These are phyloP conservation scores for Smittia sp. DNA, from an alignment of 2,888 invertebrate genomes.

Conservation along the genomic window DNA sequence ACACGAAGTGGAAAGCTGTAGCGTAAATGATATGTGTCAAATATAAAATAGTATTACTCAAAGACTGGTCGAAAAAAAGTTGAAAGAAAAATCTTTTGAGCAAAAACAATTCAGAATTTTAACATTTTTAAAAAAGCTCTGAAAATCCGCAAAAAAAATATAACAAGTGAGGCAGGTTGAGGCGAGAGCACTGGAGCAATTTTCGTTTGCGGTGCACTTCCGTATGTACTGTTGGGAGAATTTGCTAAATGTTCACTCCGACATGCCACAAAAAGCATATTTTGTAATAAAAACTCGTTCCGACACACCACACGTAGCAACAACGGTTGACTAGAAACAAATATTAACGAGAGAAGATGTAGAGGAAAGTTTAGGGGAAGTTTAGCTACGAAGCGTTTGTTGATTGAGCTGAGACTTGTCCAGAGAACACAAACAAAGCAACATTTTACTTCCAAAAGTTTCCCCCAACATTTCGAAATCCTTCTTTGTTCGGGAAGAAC, in stretches of 20 bases:
- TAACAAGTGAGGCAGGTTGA: no score
- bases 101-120: constrained; percentile 10
- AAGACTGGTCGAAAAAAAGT: constrained; percentile 39
- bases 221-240: neutral
- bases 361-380: neutral
- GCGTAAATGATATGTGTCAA: constrained; percentile 30
- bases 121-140: constrained; percentile 29
- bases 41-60: constrained; percentile 38
- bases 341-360: constrained; percentile 6
- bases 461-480: neutral
- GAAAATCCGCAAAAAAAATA: neutral
- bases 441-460: neutral
- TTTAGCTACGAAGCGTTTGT: neutral
- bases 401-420: constrained; percentile 17
- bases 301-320: neutral
- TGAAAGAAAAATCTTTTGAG: neutral
- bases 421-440: neutral
- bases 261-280: neutral
- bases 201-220: no score
- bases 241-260: neutral
- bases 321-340: neutral
- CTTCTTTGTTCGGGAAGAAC: neutral
- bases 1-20: neutral
- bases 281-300: constrained; percentile 15
- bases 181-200: no score